These are phyloP conservation scores for Schizothorax lantsangensis DNA, from an alignment of 2,797 vertebrate genomes.

Conservation along the genomic window DNA sequence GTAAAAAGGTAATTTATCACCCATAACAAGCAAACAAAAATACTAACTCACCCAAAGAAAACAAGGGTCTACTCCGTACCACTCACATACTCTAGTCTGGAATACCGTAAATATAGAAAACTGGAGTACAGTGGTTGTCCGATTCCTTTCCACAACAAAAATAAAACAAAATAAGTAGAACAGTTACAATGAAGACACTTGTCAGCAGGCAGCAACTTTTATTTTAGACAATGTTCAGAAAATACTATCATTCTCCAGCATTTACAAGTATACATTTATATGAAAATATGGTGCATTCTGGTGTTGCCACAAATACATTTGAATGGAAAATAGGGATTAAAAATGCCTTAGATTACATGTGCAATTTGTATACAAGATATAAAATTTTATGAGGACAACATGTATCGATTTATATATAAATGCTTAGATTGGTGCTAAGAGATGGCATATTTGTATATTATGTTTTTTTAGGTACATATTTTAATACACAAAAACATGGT, in stretches of 20 bases:
- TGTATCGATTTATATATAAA: background rate
- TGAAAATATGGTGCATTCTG: slow-evolving; percentile 4
- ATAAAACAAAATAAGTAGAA: background rate
- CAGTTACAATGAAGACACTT: background rate
- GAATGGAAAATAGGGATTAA: slow-evolving; percentile 1
- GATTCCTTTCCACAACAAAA: background rate
- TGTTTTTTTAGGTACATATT: background rate
- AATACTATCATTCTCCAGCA: background rate
- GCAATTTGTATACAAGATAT: background rate
- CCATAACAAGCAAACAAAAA: background rate
- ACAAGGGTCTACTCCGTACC: background rate
- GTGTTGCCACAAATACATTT: background rate
- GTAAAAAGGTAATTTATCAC: background rate
- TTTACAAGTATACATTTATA: too few relatives aligned
- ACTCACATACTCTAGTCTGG: background rate
- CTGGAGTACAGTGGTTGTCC: background rate
- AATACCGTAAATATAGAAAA: background rate
- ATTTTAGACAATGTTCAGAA: background rate
- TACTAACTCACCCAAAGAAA: background rate
- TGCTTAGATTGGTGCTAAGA: background rate
- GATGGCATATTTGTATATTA: background rate
- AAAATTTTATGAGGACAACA: background rate
- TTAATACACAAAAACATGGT: background rate
- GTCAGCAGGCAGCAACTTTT: background rate
- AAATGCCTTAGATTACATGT: too few relatives aligned